Conservation (phyloP, 92 coral and sea anemone species). For the Actinernus sp. region DNA sequence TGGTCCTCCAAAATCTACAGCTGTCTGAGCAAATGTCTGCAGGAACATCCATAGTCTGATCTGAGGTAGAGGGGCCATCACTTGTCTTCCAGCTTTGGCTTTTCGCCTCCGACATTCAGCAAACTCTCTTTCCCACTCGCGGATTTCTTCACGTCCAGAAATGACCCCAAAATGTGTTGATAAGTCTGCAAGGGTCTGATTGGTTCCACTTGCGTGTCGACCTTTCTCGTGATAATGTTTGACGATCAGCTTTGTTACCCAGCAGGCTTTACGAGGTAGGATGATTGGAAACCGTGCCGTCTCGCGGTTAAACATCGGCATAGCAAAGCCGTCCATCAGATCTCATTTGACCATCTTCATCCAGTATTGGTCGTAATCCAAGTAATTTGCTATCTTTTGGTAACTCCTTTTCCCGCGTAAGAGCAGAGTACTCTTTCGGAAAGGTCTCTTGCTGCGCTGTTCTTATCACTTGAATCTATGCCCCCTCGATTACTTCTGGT, state of each 20-base stretch:
- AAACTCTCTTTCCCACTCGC: slow-evolving; percentile 50
- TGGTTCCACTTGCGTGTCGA: slow-evolving; percentile 43
- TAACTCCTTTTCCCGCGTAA: slow-evolving; percentile 5
- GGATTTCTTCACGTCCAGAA: slow-evolving; percentile 46
- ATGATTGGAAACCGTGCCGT: slow-evolving; percentile 35
- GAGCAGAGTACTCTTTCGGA: slow-evolving; percentile 10
- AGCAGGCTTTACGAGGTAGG: slow-evolving; percentile 17
- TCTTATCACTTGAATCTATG: slow-evolving; percentile 21
- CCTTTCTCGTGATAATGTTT: slow-evolving; percentile 21
- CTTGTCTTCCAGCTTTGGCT: slow-evolving; percentile 36
- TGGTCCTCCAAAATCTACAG: slow-evolving; percentile 55
- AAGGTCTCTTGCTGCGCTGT: slow-evolving; percentile 44
- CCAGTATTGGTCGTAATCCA: slow-evolving; percentile 25
- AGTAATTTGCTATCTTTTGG: slow-evolving; percentile 20
- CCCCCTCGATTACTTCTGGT: slow-evolving; percentile 10
- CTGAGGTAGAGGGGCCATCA: slow-evolving; percentile 73
- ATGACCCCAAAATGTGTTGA: slow-evolving; percentile 43
- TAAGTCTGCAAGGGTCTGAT: slow-evolving; percentile 22
- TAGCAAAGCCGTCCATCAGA: slow-evolving; percentile 32
- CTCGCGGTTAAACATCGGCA: slow-evolving; percentile 31
- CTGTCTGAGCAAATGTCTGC: too few relatives aligned
- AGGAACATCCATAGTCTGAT: slow-evolving; percentile 27
- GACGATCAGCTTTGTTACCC: slow-evolving; percentile 45
- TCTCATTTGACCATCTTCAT: slow-evolving; percentile 46
- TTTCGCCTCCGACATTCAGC: slow-evolving; percentile 37